Percentiles rank a stretch among this genome's conserved stretches.
Conservation (phyloP, 2,888 invertebrate species). For the Anagyrus pseudococci region DNA sequence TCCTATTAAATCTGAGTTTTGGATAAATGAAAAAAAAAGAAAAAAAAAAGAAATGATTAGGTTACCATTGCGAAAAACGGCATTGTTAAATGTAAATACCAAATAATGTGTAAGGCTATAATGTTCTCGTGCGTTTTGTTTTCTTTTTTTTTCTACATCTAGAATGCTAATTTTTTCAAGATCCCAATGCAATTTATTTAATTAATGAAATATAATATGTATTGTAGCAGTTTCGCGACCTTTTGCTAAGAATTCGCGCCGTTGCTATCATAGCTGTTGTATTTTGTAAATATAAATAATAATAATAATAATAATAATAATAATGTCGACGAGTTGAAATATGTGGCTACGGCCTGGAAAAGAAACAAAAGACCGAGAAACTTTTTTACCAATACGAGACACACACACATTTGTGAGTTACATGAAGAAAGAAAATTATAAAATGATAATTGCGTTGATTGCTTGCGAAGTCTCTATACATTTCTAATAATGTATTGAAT, state of each 20-base stretch:
- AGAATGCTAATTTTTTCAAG: conserved; percentile 28
- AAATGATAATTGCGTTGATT: conserved; percentile 31
- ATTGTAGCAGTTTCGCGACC: conserved; percentile 11
- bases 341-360: conserved; percentile 13
- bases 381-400: conserved; percentile 32
- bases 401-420: conserved; percentile 29
- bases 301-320: conserved; percentile 31
- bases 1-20: conserved; percentile 14
- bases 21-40: neutral
- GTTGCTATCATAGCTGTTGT: conserved; percentile 9
- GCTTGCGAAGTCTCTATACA: conserved; percentile 33
- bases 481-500: conserved; percentile 36
- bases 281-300: conserved; percentile 28
- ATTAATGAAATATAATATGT: conserved; percentile 15
- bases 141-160: conserved; percentile 13
- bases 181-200: conserved; percentile 18
- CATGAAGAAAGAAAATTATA: conserved; percentile 24
- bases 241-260: neutral
- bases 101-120: conserved; percentile 29
- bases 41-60: conserved; percentile 27
- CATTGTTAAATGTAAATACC: conserved; percentile 35
- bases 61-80: conserved; percentile 33
- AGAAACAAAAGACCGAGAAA: conserved; percentile 1
- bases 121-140: conserved; percentile 20
- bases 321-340: conserved; percentile 33